Conservation (phyloP, 2,113 vertebrate genomes). For the Thunnus thynnus region DNA sequence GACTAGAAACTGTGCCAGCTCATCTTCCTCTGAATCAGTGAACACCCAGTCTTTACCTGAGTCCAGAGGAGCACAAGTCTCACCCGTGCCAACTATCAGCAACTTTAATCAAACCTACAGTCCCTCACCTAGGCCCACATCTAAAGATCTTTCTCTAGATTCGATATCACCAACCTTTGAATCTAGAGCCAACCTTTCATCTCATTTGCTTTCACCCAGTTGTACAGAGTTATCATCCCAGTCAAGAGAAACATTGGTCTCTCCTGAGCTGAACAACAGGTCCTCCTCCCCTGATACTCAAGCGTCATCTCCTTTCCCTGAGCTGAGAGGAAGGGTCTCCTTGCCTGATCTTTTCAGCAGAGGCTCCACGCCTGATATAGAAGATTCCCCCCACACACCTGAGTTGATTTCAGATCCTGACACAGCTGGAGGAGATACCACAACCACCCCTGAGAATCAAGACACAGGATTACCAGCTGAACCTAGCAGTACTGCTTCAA, state of each 20-base stretch:
- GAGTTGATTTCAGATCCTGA: conserved; percentile 49
- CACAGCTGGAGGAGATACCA: conserved; percentile 24
- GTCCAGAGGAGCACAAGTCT: conserved; percentile 10
- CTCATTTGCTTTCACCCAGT: conserved; percentile 42
- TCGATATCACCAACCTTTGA: conserved; percentile 52
- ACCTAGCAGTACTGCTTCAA: conserved; percentile 43
- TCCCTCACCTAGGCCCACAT: conserved; percentile 35
- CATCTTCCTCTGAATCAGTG: conserved; percentile 43
- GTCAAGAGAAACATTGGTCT: conserved; percentile 42
- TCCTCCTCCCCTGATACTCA: conserved; percentile 43
- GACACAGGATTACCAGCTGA: conserved; percentile 37
- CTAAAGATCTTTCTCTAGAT: conserved; percentile 23
- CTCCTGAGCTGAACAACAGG: conserved; percentile 48
- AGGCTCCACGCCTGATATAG: conserved; percentile 71
- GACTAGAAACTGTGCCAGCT: conserved; percentile 41
- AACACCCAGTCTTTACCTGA: conserved; percentile 33
- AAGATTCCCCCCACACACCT: conserved; percentile 33
- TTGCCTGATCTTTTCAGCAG: conserved; percentile 78
- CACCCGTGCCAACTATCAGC: conserved; percentile 20
- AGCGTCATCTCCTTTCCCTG: conserved; percentile 65
- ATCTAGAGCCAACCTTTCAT: conserved; percentile 37
- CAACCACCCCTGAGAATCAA: conserved; percentile 46
- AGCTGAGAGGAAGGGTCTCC: conserved; percentile 69
- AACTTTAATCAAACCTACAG: conserved; percentile 45
- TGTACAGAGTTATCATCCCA: conserved; percentile 34